Conservation (phyloP, 2,113 vertebrate species). For the Brachirus orientalis region DNA sequence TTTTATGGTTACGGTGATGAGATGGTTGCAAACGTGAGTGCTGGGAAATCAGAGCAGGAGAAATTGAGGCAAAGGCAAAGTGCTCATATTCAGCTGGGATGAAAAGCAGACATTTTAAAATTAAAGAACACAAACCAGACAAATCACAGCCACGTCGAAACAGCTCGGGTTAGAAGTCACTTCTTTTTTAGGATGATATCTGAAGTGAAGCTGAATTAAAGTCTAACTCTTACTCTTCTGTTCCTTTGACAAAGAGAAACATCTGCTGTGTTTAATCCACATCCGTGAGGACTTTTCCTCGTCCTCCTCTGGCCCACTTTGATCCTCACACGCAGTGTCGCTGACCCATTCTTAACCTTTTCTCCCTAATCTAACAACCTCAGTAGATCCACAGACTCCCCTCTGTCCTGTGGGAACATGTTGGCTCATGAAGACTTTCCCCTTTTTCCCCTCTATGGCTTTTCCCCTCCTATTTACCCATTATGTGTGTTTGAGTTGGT, state of each 20-base stretch:
- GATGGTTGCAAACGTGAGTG: conserved; percentile 7
- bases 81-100: neutral
- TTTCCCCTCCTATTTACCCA: neutral
- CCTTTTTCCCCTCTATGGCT: conserved; percentile 1
- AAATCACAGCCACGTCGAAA: neutral
- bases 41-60: neutral
- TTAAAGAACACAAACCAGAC: neutral
- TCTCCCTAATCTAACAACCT: neutral
- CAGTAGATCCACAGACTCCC: conserved; percentile 28
- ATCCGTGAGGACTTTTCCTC: neutral
- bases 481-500: conserved; percentile 23
- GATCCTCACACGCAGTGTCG: conserved; percentile 9
- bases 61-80: conserved; percentile 3
- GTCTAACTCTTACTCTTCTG: too few relatives aligned
- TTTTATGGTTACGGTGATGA: neutral
- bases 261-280: conserved; percentile 20
- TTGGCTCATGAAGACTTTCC: conserved; percentile 13
- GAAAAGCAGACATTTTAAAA: conserved; percentile 10
- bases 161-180: neutral
- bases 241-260: too few relatives aligned
- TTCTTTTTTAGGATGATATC: too few relatives aligned
- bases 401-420: conserved; percentile 4
- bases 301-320: conserved; percentile 16
- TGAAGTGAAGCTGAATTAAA: too few relatives aligned
- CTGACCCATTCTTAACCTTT: conserved; percentile 12